Conservation (phyloP, 2,797 vertebrate genomes). For the Characodon lateralis region DNA sequence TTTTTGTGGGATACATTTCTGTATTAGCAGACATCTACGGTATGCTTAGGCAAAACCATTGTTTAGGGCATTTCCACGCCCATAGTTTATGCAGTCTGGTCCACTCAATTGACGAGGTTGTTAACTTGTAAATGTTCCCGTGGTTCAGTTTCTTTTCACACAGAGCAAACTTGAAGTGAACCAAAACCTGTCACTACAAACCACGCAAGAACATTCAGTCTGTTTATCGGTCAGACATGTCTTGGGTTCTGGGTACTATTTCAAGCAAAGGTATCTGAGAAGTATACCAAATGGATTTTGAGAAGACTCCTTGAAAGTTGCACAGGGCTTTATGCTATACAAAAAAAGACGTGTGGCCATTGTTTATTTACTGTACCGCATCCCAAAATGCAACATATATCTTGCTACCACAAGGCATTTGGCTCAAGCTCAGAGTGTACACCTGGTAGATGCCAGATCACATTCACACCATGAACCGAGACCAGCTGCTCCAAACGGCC, state of each 20-base stretch:
- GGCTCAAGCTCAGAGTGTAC: not conserved
- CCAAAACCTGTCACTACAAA: too few species aligned
- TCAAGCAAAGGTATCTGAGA: not conserved
- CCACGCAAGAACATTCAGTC: not conserved
- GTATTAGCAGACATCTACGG: not conserved
- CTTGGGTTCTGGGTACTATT: not conserved
- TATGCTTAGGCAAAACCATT: not conserved
- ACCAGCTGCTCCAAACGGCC: not conserved
- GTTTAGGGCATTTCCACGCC: not conserved
- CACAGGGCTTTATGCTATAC: too few species aligned
- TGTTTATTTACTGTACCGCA: not conserved
- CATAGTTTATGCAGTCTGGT: not conserved
- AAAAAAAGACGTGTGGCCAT: too few species aligned
- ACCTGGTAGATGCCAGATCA: not conserved
- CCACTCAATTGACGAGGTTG: not conserved
- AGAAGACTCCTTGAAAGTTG: too few species aligned
- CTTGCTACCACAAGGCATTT: not conserved
- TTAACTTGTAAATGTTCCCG: not conserved
- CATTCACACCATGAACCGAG: not conserved
- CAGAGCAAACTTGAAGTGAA: not conserved
- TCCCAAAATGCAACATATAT: not conserved
- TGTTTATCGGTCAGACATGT: not conserved
- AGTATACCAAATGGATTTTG: not conserved
- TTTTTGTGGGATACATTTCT: not conserved
- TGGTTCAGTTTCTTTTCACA: not conserved